phyloP scores from a whole-genome alignment of 1,140 invertebrate species.

The Drosophila seguyi region DNA sequence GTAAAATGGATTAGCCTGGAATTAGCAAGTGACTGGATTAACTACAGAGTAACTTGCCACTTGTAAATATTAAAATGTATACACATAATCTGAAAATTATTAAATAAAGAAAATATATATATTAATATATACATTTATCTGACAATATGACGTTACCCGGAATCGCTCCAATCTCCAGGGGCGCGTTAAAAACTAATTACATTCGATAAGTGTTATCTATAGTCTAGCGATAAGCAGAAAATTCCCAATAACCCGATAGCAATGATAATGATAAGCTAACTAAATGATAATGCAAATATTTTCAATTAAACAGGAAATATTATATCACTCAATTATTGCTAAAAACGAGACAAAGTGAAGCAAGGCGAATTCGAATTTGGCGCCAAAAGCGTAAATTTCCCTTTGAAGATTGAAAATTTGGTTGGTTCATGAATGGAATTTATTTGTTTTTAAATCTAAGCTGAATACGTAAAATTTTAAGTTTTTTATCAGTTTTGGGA shows the following conservation, averaged over 20 bases:
- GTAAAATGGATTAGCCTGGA: neutral
- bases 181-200: slow-evolving; percentile 52
- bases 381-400: neutral
- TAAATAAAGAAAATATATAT: neutral
- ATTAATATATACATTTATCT: neutral
- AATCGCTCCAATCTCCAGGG: neutral
- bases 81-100: neutral
- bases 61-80: neutral
- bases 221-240: slow-evolving; percentile 17
- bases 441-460: too few species aligned
- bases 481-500: too few species aligned
- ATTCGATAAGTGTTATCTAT: slow-evolving; percentile 37
- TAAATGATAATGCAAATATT: slow-evolving; percentile 5
- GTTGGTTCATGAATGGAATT: neutral
- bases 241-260: neutral
- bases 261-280: slow-evolving; percentile 7
- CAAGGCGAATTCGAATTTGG: slow-evolving; percentile 1
- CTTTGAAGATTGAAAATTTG: too few species aligned
- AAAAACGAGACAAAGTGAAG: too few species aligned
- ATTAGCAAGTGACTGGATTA: neutral
- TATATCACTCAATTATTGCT: neutral
- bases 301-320: slow-evolving; percentile 4
- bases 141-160: neutral
- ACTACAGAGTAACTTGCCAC: neutral
- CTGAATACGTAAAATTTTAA: too few species aligned